These are phyloP conservation scores for Hydropsyche tenuis DNA, from an alignment of 1,140 invertebrate genomes.

Conservation along the genomic window DNA sequence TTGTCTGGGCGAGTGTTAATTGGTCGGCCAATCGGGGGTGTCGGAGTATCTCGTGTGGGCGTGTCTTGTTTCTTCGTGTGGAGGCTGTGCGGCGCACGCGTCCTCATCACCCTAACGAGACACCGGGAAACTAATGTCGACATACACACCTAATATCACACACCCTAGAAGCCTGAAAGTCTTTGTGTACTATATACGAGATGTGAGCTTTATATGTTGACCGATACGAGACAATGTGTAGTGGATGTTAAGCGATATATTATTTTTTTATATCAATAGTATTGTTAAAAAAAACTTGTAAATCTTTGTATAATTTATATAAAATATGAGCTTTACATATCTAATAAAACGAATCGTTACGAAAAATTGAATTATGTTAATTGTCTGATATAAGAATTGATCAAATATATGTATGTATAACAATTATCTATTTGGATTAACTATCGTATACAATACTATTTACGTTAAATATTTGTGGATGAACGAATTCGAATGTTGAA, in stretches of 20 bases:
- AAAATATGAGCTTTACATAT: too few relatives aligned
- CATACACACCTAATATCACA: slow-evolving; percentile 19
- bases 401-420: too few relatives aligned
- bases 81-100: slow-evolving; percentile 43
- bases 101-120: slow-evolving; percentile 49
- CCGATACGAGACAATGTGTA: too few relatives aligned
- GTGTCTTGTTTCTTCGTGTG: slow-evolving; percentile 30
- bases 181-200: too few relatives aligned
- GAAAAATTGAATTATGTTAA: too few relatives aligned
- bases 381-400: too few relatives aligned
- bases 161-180: neutral
- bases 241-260: too few relatives aligned
- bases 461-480: neutral
- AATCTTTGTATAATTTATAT: too few relatives aligned
- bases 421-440: slow-evolving; percentile 37
- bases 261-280: too few relatives aligned
- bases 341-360: too few relatives aligned
- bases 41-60: slow-evolving; percentile 22
- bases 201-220: too few relatives aligned
- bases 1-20: slow-evolving; percentile 52
- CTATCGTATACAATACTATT: neutral
- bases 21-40: slow-evolving; percentile 33
- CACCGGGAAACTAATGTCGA: slow-evolving; percentile 47
- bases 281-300: too few relatives aligned
- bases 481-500: slow-evolving; percentile 1